Evolutionary conservation across 2,888 invertebrate genomes (phyloP), one percentile per base, ranked within the genome.

Genomic region (Yponomeuta sedellus): DNA sequence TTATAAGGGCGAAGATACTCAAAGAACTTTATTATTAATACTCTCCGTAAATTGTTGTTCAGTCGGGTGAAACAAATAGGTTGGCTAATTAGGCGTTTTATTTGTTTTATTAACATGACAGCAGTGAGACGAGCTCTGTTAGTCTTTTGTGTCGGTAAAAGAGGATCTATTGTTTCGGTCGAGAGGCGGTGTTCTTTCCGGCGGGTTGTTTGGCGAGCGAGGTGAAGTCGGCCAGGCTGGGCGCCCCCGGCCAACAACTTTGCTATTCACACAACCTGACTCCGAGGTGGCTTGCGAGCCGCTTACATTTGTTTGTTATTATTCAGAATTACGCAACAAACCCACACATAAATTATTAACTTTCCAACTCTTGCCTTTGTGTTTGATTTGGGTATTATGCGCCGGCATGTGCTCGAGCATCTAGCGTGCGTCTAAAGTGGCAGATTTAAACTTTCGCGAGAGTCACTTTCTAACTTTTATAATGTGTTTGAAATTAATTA

Each of bases 241-340:
- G 61, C 16, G 28, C 59, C 40, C 19, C 71, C 74, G 78, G 70
- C 44, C 65, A 64, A 63, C 66, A 68, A 71, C 68, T 71, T 66
- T 20, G 59, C 64, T 44, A 39, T n/a, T 10, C 64, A 64, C 58
- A 64, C 44, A 64, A 56, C 64, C 62, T 62, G 39, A 39, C 34
- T 62, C 40, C 28, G 63, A 63, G 63, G 44, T 34, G 40, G 22
- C 56, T 25, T 64, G 39, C 59, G 44, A 66, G n/a, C 68, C 69
- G 73, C 76, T 77, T 71, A 80, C 77, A 81, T 77, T 79, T 81
- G 82, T 82, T 82, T 84, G 83, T 83, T 85, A 84, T 85, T 85
- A 83, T 83, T 84, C 81, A 81, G 82, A 81, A 82, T 84, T 83
- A 85, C 77, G 77, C 76, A 82, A 82, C 78, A 81, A 76, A 81